These are phyloP conservation scores for Acronicta leporina DNA, from an alignment of 2,888 invertebrate species.

Conservation along the genomic window DNA sequence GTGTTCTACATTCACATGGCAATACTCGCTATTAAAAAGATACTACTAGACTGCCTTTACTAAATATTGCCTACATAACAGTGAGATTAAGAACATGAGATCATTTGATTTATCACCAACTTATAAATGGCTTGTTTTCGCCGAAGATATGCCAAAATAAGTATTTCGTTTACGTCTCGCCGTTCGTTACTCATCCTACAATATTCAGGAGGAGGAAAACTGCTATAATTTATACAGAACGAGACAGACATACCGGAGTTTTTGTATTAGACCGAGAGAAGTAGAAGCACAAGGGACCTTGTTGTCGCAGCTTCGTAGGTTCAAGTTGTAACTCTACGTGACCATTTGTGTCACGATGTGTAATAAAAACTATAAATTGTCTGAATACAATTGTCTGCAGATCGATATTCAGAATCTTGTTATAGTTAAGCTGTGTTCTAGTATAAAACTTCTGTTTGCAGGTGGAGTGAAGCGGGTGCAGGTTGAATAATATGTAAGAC, in stretches of 20 bases:
- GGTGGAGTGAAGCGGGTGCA: constrained; percentile 64
- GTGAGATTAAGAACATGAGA: constrained; percentile 52
- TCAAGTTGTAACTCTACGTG: constrained; percentile 65
- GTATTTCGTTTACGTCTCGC: constrained; percentile 77
- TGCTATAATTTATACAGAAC: constrained; percentile 78
- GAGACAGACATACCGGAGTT: constrained; percentile 61
- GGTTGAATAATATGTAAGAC: constrained; percentile 80
- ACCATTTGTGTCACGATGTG: constrained; percentile 50
- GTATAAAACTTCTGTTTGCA: constrained; percentile 64
- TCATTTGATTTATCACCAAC: constrained; percentile 74
- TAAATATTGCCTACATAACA: constrained; percentile 41
- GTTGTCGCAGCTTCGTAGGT: constrained; percentile 61
- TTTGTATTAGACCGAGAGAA: constrained; percentile 59
- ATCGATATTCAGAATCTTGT: constrained; percentile 14
- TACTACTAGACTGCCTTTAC: constrained; percentile 2
- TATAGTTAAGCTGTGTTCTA: constrained; percentile 15
- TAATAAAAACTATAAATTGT: constrained; percentile 42
- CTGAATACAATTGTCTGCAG: constrained; percentile 4
- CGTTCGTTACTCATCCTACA: constrained; percentile 68
- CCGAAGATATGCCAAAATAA: constrained; percentile 77
- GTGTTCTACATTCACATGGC: background rate
- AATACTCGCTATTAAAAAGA: background rate
- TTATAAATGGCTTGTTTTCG: constrained; percentile 83
- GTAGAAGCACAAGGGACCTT: constrained; percentile 53
- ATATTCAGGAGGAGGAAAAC: constrained; percentile 79